Evolutionary conservation across 37 sponge, comb jelly and placozoan genomes (phyloP).

Genomic region (Oopsacas minuta): DNA sequence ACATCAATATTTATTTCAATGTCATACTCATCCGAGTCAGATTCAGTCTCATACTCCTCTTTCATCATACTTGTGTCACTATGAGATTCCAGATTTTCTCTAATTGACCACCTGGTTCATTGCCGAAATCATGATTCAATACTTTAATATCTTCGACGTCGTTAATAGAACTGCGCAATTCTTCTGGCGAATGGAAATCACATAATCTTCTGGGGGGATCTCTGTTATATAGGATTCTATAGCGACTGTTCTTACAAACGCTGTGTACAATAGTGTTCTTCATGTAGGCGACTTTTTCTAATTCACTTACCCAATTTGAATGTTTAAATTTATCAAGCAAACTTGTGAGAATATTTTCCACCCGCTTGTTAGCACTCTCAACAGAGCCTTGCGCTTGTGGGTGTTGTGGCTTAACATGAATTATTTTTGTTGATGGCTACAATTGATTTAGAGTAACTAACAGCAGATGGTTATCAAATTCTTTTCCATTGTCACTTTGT

Average conservation of each 20-base stretch:
- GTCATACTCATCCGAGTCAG: background rate
- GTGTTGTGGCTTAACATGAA: background rate
- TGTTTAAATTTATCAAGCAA: background rate
- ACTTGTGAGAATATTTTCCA: background rate
- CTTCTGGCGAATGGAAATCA: background rate
- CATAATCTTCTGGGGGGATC: background rate
- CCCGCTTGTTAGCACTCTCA: background rate
- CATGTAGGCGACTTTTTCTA: background rate
- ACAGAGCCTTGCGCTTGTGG: background rate
- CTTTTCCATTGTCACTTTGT: constrained; percentile 11
- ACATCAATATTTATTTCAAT: background rate
- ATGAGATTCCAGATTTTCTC: too few relatives aligned
- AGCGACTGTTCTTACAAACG: background rate
- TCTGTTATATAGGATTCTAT: background rate
- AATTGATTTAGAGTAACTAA: background rate
- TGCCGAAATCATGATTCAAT: background rate
- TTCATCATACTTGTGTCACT: background rate
- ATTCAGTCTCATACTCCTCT: background rate
- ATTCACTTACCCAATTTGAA: background rate
- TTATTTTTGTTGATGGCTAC: background rate
- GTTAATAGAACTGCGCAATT: background rate
- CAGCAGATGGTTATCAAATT: background rate
- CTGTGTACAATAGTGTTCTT: background rate
- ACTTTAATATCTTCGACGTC: background rate
- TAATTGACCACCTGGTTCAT: too few relatives aligned